phyloP scores from a whole-genome alignment of 2,113 vertebrate species.

The Gallinago media region DNA sequence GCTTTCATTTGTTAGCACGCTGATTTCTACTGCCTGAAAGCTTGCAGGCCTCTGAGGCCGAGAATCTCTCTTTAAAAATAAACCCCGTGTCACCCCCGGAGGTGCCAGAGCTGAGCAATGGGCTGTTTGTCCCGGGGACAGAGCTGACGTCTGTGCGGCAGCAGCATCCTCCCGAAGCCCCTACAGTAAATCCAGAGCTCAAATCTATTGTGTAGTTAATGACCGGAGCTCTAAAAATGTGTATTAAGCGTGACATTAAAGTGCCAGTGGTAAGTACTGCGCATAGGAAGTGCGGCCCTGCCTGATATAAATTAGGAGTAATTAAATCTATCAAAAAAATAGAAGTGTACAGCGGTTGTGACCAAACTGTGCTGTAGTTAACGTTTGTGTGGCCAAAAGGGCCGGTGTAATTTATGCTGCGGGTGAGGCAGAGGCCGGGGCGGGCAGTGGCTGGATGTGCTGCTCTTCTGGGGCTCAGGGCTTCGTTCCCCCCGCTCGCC shows the following conservation, averaged over 20 bases:
- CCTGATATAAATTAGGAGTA: background rate
- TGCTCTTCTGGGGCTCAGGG: background rate
- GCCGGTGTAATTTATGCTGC: background rate
- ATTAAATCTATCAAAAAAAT: background rate
- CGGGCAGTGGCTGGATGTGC: background rate
- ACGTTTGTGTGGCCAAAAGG: background rate
- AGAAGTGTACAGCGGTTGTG: background rate
- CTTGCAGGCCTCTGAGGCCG: background rate
- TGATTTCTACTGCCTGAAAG: background rate
- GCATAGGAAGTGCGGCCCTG: background rate
- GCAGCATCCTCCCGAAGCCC: background rate
- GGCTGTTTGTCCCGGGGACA: accelerated
- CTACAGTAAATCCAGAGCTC: background rate
- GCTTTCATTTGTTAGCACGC: background rate
- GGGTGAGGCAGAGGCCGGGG: background rate
- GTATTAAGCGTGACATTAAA: background rate
- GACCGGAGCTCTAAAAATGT: slow-evolving; percentile 9
- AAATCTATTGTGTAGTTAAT: background rate
- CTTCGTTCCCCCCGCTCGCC: accelerated
- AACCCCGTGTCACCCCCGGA: background rate
- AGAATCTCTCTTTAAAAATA: background rate
- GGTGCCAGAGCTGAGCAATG: too few relatives aligned
- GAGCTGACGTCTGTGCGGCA: accelerated
- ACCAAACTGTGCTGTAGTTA: background rate
- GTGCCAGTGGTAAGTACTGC: background rate